Base-by-base conservation (phyloP, 1,140 invertebrate species). In the Drosophila kikkawai region DNA sequence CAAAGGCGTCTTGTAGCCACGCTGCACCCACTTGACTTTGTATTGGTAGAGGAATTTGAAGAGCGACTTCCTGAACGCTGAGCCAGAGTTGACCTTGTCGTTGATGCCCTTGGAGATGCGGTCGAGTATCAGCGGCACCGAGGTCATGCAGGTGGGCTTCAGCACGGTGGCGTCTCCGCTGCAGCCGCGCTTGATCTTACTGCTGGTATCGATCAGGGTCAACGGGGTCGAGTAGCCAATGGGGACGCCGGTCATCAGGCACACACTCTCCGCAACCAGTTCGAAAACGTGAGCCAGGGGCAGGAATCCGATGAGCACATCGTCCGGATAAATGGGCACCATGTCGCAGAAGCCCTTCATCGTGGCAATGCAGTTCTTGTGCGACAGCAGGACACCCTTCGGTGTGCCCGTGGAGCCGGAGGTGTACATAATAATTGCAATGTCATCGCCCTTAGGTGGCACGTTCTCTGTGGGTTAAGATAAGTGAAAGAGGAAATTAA, bases 251-350 rank as follows among this genome's bases (percentile, higher is more conserved):
- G 94, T 95, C 44, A 96, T 93, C 42, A 96, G 93, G 82, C 96
- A 96, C 13, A 96, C 94, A 78, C 94, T 96, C 86, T 97, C 96
- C 11, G 96, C 95, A 51, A 98, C 94, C 45, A 99, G 94, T 93
- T 99, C 99, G 80, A 99, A 97, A 3, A 99, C 98, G 93, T 99
- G 99, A 45, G 99, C 99, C 51, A 99, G 94, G 12, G 99, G 99
- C 60, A 99, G 94, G 93, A 99, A 99, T 42, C 97, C 99, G 91
- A 99, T 96, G 79, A 99, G 97, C 15, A 97, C 94, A 91, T 99
- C 98, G 67, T 95, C 95, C 0, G 95, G 92, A 90, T 93, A 94
- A 51, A 97, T 95, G 34, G 94, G 92, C 17, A 98, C 95, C 45
- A 96, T 95, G 90, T 97, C 96, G 37, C 96, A 96, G 92, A 98